Evolutionary conservation across 2,113 vertebrate genomes (phyloP), one percentile per base, ranked within the genome.

Genomic region (Cygnus atratus): DNA sequence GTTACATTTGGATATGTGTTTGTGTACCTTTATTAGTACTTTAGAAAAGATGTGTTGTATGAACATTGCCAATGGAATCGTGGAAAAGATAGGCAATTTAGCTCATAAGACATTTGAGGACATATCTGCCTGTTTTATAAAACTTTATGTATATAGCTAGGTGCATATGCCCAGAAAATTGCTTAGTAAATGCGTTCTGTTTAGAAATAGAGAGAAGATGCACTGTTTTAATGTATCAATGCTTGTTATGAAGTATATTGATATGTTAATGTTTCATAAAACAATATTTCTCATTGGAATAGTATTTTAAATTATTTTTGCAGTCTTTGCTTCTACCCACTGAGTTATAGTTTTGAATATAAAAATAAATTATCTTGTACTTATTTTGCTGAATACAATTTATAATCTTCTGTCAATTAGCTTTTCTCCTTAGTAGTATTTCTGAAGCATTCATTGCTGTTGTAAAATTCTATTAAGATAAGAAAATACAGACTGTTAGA

Each of bases 391-490:
- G 81, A 84, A 86, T 93, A 90, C 50, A 88, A 81, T 92, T 96
- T 94, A 80, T 95, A 93, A 65, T 92, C 63, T 92, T 77, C 65
- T 81, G 19, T 35, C 87, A 90, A 59, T 93, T 95, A 96, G 63
- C 67, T 94, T 94, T 95, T 79, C 71, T 87, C 37, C 50, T 92
- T 82, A 93, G 67, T 72, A 62, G 22, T 92, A 80, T 80, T 96
- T 96, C 28, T 29, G 43, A 93, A 68, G 84, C 81, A 88, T 88
- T 91, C 52, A 52, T 58, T 88, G 75, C 65, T 74, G 46, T 80
- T 94, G 46, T 88, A 86, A 96, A 96, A 88, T 95, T 96, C 92
- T 95, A 81, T 96, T 97, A 95, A 95, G 95, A 95, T 95, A 96
- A 94, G 86, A 92, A 90, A 95, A 94, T 72, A 86, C 26, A 90